phyloP scores from a whole-genome alignment of 2,888 invertebrate species.

The Ceratothoa steindachneri region DNA sequence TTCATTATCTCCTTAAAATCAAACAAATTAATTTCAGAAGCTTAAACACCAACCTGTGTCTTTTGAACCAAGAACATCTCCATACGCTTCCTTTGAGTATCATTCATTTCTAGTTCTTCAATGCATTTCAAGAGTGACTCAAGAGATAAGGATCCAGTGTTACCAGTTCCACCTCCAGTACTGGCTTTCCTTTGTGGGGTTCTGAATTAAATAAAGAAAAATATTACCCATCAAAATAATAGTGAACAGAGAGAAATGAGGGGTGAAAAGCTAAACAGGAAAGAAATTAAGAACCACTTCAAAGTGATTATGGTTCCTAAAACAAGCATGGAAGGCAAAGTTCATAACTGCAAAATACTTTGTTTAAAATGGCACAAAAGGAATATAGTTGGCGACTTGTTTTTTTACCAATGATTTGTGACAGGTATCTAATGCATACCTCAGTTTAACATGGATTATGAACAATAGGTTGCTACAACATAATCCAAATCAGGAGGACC shows the following conservation, averaged over 20 bases:
- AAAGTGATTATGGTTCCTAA: too few species aligned
- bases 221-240: neutral
- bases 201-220: slow-evolving; percentile 8
- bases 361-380: neutral
- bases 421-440: too few species aligned
- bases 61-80: slow-evolving; percentile 47
- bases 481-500: too few species aligned
- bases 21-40: too few species aligned
- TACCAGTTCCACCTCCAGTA: slow-evolving; percentile 38
- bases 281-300: too few species aligned
- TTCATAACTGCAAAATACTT: too few species aligned
- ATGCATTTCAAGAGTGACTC: slow-evolving; percentile 46
- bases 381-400: neutral
- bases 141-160: slow-evolving; percentile 34
- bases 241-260: neutral
- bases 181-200: slow-evolving; percentile 46
- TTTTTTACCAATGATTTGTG: neutral
- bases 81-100: slow-evolving; percentile 43
- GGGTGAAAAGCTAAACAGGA: neutral
- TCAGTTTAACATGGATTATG: too few species aligned
- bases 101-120: slow-evolving; percentile 45
- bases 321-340: too few species aligned
- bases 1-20: too few species aligned
- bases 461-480: too few species aligned
- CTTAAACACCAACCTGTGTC: too few species aligned